These are phyloP conservation scores for Thunnus maccoyii DNA, from an alignment of 2,113 vertebrate species.

Conservation along the genomic window DNA sequence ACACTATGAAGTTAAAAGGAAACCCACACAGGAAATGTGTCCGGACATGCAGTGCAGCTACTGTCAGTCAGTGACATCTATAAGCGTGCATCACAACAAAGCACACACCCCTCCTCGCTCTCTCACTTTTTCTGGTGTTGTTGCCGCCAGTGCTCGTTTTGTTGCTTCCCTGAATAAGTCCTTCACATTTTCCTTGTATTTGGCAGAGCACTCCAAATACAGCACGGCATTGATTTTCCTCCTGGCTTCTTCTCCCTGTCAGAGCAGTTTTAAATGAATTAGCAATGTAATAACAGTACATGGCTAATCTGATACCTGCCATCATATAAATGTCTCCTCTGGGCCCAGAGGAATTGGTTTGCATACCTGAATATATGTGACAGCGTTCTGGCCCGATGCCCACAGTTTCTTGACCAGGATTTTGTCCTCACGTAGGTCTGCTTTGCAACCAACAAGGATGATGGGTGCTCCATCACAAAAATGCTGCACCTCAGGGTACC, in stretches of 20 bases:
- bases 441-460: constrained; percentile 89
- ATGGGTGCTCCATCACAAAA: constrained; percentile 85
- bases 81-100: constrained; percentile 73
- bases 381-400: constrained; percentile 81
- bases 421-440: constrained; percentile 87
- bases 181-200: constrained; percentile 86
- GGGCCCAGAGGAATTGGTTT: no score
- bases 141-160: constrained; percentile 14
- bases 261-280: no score
- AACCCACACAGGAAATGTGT: constrained; percentile 50
- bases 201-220: constrained; percentile 89
- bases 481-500: constrained; percentile 87
- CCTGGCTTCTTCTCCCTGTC: constrained; percentile 66
- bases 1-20: not conserved
- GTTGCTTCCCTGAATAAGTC: constrained; percentile 14
- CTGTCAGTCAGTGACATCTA: not conserved
- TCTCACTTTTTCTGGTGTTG: constrained; percentile 60
- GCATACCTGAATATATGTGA: constrained; percentile 84
- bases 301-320: no score
- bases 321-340: no score
- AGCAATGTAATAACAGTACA: no score
- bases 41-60: not conserved
- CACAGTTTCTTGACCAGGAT: constrained; percentile 84
- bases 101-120: constrained; percentile 66
- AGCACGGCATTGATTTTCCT: constrained; percentile 74